A percentile compares a stretch with the other conserved stretches of the same genome.
These are phyloP conservation scores for Campylorhamphus procurvoides DNA, from an alignment of 2,113 vertebrate species.

Conservation along the genomic window DNA sequence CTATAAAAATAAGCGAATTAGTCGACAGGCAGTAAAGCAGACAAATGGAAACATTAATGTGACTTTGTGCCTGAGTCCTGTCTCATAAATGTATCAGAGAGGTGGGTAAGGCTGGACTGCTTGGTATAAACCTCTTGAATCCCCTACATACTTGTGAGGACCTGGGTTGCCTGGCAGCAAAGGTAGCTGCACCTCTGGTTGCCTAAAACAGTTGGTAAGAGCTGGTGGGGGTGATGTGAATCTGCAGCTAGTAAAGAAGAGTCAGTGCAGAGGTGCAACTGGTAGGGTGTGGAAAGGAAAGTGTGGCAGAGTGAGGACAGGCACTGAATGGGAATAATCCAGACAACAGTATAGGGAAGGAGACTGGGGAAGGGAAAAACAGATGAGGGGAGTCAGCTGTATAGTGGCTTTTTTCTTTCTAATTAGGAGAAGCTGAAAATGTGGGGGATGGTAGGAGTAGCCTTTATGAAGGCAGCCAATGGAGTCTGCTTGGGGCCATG, in stretches of 20 bases:
- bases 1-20: background rate
- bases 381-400: background rate
- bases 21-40: background rate
- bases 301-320: fast-evolving
- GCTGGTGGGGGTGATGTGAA: background rate
- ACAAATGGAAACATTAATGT: background rate
- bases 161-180: background rate
- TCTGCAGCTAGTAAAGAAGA: background rate
- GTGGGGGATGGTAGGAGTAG: fast-evolving
- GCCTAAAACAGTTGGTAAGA: background rate
- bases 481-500: background rate
- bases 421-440: background rate
- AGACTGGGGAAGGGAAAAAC: background rate
- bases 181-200: background rate
- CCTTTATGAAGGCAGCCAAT: background rate
- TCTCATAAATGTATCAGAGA: background rate
- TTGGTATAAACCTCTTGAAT: background rate
- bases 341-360: background rate
- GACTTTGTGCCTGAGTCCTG: background rate
- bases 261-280: fast-evolving
- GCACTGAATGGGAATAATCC: background rate
- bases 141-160: background rate
- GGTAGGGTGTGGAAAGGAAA: background rate
- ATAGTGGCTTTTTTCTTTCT: background rate
- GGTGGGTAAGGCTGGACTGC: background rate